Conservation (phyloP, 2,113 vertebrate genomes). For the Callipepla californica region DNA sequence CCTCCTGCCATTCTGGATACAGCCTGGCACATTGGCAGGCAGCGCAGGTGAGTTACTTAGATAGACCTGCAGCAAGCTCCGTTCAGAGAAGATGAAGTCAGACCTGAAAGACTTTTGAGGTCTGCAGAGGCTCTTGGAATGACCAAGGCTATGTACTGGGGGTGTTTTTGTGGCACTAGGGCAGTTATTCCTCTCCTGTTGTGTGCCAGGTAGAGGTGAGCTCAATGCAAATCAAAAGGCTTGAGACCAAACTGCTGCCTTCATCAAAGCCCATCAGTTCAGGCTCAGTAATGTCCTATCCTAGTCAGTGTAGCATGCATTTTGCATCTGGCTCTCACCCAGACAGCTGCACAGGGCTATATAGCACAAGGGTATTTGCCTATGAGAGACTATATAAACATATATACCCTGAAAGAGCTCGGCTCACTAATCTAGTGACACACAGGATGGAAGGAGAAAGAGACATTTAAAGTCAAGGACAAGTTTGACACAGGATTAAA, state of each 20-base stretch:
- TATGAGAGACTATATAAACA: not conserved
- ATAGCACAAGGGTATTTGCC: not conserved
- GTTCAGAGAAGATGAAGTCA: not conserved
- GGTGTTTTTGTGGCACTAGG: not conserved
- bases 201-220: not conserved
- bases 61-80: not conserved
- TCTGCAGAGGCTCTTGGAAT: not conserved
- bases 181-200: rapidly evolving
- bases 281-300: not conserved
- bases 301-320: not conserved
- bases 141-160: rapidly evolving
- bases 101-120: not conserved
- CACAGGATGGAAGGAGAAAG: constrained; percentile 8
- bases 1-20: not conserved
- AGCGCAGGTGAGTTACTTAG: not conserved
- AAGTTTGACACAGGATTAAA: not conserved
- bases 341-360: not conserved
- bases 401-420: not conserved
- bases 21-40: not conserved
- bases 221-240: not conserved
- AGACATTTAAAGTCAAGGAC: not conserved
- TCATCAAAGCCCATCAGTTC: not conserved
- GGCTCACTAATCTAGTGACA: not conserved
- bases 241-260: not conserved
- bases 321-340: not conserved